Percentiles rank a stretch among this genome's conserved stretches.
These are phyloP conservation scores for Gymnothorax reevesii DNA, from an alignment of 2,797 vertebrate species.

Conservation along the genomic window DNA sequence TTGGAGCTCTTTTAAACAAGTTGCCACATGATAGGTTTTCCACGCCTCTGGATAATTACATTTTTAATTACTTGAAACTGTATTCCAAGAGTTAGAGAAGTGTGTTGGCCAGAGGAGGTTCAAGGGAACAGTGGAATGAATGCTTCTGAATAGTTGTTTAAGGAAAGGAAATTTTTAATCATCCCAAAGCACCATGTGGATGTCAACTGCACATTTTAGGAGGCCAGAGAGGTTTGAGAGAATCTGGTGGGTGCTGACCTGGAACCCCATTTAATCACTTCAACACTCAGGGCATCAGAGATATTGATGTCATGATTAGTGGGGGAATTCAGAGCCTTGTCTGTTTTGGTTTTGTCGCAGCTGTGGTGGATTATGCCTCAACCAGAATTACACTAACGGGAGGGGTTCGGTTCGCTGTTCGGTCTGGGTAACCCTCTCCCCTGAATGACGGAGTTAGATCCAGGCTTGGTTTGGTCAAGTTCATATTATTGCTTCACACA, in stretches of 20 bases:
- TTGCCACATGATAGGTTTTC: too few relatives aligned
- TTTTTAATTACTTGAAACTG: too few relatives aligned
- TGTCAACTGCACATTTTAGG: background rate
- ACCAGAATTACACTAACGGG: conserved; percentile 27
- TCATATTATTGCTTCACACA: conserved; percentile 12
- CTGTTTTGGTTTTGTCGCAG: conserved; percentile 47
- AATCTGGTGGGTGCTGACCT: conserved; percentile 51
- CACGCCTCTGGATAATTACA: too few relatives aligned
- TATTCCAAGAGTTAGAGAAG: conserved; percentile 69
- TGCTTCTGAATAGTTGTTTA: conserved; percentile 69
- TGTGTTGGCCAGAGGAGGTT: conserved; percentile 69
- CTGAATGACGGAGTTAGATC: background rate
- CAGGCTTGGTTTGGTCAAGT: background rate
- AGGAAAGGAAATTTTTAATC: conserved; percentile 5
- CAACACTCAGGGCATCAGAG: conserved; percentile 78
- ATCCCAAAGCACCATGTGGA: conserved; percentile 7
- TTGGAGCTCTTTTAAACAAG: too few relatives aligned
- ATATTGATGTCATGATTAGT: conserved; percentile 78
- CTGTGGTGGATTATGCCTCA: conserved; percentile 29
- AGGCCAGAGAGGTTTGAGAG: background rate
- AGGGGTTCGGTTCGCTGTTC: background rate
- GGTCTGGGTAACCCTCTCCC: background rate
- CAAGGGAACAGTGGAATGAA: conserved; percentile 62
- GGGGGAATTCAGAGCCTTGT: conserved; percentile 66
- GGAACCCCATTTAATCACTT: conserved; percentile 75